Evolutionary conservation across 2,888 invertebrate species (phyloP), one percentile per base, ranked within the genome.

Genomic region (Synanthedon tipuliformis): DNA sequence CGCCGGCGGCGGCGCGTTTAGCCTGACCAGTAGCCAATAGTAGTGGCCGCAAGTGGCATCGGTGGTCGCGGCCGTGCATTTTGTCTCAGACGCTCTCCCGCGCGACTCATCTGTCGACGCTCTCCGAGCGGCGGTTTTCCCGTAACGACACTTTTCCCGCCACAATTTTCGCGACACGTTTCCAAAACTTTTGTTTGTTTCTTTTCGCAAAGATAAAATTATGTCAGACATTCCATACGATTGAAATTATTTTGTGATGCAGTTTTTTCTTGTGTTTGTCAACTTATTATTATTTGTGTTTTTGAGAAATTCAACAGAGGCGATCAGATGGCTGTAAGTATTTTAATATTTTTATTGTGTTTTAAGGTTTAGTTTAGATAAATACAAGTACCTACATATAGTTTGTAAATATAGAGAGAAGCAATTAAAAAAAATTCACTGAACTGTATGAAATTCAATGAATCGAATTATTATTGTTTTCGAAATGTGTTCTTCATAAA

Each of bases 311-410:
- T 75, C 82, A 8, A 70, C 78, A 52, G 72, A 83, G 66, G 86
- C 81, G 63, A 86, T 87, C 68, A 81, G 86, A 77, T 87, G 87
- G 87, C 66, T 86, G 86, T 86, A 75, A 86, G 87, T 87, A 81
- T 59, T 34, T 41, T 51, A 40, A 45, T 48, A 27, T 51, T n/a
- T 11, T 7, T 11, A 45, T 45, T 13, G 3, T 7, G 3, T 45
- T 34, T 34, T 34, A 10, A 10, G 10, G 34, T 34, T 2, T 34
- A 34, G 10, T 34, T 34, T 34, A 34, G 34, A 8, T 10, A 3
- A 34, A 34, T 34, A 34, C 27, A 23, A 4, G 23, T 23, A 23
- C 23, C 2, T 16, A 16, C 2, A 16, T 23, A 23, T 5, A 34
- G 8, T 34, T 34, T 34, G 8, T 34, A 34, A 34, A 34, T 34